Evolutionary conservation across 2,888 invertebrate genomes (phyloP).

Genomic region (Phortica okadai): DNA sequence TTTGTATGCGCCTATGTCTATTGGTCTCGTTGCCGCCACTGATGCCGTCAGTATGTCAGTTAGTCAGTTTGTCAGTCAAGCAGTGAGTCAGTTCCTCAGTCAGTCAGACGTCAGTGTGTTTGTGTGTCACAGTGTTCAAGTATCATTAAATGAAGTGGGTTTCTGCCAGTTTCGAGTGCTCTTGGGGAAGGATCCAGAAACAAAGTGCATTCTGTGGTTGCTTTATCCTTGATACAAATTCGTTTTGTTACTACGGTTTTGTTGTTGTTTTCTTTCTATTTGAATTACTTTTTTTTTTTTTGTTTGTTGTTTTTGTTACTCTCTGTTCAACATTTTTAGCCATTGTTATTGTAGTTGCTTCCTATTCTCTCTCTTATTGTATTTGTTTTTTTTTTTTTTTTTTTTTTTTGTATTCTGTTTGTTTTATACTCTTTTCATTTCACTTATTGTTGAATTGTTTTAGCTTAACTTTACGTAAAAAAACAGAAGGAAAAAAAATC

Average conservation of each 20-base stretch:
- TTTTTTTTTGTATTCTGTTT: no score
- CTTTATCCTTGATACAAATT: constrained; percentile 45
- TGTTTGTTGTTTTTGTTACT: constrained; percentile 42
- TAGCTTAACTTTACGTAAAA: constrained; percentile 33
- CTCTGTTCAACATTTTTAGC: constrained; percentile 11
- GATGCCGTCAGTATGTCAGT: constrained; percentile 33
- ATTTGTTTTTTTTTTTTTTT: background rate
- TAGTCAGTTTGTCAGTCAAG: constrained; percentile 50
- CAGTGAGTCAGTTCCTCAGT: constrained; percentile 58
- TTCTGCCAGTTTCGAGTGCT: constrained; percentile 73
- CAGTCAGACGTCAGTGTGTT: constrained; percentile 58
- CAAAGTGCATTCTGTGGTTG: constrained; percentile 74
- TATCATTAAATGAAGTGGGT: constrained; percentile 76
- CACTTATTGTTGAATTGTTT: constrained; percentile 32
- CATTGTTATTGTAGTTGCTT: constrained; percentile 13
- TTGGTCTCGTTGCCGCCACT: constrained; percentile 33
- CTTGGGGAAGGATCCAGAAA: constrained; percentile 75
- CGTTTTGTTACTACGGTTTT: constrained; percentile 37
- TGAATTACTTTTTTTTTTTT: background rate
- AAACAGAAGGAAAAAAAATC: background rate
- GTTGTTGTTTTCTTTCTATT: constrained; percentile 27
- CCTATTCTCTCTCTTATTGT: background rate
- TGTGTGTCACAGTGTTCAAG: constrained; percentile 73
- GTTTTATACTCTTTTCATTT: constrained; percentile 7
- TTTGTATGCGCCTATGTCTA: constrained; percentile 37